phyloP scores from a whole-genome alignment of 2,113 vertebrate genomes.

The Chaetura pelagica region DNA sequence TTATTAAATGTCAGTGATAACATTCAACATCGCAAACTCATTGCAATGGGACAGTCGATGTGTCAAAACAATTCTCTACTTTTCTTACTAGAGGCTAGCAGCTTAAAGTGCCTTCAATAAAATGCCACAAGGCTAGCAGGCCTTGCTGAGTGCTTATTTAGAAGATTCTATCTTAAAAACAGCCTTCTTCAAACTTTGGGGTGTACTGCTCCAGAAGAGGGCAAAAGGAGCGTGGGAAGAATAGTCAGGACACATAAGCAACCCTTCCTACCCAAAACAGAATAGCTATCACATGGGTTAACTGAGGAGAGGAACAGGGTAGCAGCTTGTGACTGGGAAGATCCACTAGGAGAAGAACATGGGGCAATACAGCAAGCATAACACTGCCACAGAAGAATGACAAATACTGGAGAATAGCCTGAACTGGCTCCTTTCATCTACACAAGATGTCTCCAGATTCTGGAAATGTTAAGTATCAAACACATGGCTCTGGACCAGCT shows the following conservation, averaged over 20 bases:
- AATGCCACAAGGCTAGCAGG: background rate
- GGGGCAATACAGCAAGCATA: background rate
- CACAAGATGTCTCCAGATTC: background rate
- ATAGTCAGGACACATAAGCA: background rate
- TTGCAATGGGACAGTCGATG: background rate
- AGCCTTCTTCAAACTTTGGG: background rate
- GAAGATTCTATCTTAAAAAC: background rate
- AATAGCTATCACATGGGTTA: background rate
- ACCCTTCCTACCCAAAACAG: background rate
- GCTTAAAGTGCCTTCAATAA: background rate
- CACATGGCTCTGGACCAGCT: background rate
- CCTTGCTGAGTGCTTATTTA: background rate
- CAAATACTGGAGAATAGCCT: background rate
- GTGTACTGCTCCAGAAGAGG: background rate
- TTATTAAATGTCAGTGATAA: background rate
- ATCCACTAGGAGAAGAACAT: background rate
- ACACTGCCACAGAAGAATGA: accelerated
- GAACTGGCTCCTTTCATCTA: background rate
- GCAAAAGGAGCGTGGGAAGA: background rate
- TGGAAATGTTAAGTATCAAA: background rate
- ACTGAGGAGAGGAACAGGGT: background rate
- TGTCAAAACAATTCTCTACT: background rate
- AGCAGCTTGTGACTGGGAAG: background rate
- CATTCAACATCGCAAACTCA: background rate
- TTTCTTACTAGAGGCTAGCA: background rate